Conservation (phyloP, 2,797 vertebrate genomes). For the Sebastes cheni region DNA sequence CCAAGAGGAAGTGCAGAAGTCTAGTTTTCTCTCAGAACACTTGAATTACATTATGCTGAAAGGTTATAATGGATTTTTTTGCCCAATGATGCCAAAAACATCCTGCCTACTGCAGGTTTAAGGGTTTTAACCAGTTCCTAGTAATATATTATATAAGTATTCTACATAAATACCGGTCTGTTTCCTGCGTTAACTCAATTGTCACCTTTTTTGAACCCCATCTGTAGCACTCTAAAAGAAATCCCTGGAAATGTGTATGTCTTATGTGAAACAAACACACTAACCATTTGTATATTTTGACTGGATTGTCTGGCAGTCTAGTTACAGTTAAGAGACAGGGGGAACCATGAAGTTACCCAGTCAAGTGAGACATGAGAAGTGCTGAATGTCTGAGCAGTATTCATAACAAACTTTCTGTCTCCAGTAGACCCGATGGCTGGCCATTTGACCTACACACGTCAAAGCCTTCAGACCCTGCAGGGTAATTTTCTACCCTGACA, state of each 20-base stretch:
- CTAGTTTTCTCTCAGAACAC: no score
- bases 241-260: not conserved
- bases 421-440: slow-evolving; percentile 29
- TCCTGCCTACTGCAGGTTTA: no score
- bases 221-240: not conserved
- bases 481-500: slow-evolving; percentile 66
- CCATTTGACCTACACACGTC: slow-evolving; percentile 73
- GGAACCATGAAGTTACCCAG: not conserved
- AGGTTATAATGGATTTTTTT: no score
- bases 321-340: not conserved
- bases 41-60: no score
- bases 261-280: not conserved
- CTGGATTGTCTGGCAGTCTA: not conserved
- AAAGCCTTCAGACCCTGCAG: slow-evolving; percentile 49
- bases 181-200: no score
- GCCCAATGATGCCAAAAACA: no score
- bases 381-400: slow-evolving; percentile 45
- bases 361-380: slow-evolving; percentile 36
- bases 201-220: not conserved
- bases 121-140: no score
- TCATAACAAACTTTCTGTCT: slow-evolving; percentile 62
- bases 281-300: not conserved
- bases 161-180: no score
- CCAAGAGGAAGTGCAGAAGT: no score
- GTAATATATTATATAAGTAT: no score